Conservation (phyloP, 1,140 invertebrate species). For the Drosophila saltans region DNA sequence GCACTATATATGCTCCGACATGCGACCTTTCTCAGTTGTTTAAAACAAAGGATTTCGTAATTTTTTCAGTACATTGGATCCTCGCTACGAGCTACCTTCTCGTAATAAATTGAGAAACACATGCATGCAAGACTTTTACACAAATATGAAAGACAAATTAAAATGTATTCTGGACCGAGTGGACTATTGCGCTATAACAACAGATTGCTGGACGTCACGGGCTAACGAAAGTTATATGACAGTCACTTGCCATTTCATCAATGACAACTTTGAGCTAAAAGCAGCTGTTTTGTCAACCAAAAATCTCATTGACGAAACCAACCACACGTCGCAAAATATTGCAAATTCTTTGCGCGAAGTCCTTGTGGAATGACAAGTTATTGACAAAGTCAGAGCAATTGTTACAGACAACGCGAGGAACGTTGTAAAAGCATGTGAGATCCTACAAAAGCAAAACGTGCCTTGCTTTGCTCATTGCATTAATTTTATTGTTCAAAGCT, state of each 20-base stretch:
- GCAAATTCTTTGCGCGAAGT: neutral
- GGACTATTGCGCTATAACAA: constrained; percentile 19
- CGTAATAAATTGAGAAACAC: neutral
- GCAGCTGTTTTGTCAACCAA: constrained; percentile 22
- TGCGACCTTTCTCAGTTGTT: constrained; percentile 2
- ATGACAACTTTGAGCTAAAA: neutral
- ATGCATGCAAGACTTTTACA: neutral
- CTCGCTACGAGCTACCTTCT: neutral
- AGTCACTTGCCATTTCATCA: no score
- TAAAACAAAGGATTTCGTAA: neutral
- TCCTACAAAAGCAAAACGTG: neutral
- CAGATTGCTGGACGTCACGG: constrained; percentile 21
- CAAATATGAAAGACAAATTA: constrained; percentile 3
- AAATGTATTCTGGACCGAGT: neutral
- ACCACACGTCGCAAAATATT: constrained; percentile 17
- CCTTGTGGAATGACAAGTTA: neutral
- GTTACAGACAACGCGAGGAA: constrained; percentile 4
- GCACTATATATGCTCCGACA: constrained; percentile 1
- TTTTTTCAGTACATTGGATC: neutral
- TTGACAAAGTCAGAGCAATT: constrained; percentile 5
- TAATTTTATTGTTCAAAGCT: constrained; percentile 1
- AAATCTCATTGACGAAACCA: constrained; percentile 11
- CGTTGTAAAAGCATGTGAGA: constrained; percentile 1
- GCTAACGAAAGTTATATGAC: constrained; percentile 23
- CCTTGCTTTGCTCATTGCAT: constrained; percentile 5